phyloP scores from a whole-genome alignment of 53 echinoderm and acorn worm species.

The Crossaster papposus region DNA sequence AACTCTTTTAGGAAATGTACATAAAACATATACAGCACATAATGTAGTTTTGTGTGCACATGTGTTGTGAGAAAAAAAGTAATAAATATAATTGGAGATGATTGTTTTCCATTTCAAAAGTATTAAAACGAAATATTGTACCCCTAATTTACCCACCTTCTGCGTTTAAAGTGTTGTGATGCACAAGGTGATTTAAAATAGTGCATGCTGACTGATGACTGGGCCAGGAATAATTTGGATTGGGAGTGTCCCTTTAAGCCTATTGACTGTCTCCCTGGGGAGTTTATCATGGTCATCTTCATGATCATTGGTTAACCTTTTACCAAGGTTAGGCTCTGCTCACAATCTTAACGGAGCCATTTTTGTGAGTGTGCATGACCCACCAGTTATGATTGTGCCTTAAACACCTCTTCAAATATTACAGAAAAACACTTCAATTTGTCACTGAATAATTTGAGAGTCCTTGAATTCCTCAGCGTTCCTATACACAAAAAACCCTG shows the following conservation, averaged over 20 bases:
- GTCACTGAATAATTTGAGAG: neutral
- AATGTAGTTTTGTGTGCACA: too few species aligned
- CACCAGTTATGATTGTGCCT: too few species aligned
- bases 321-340: neutral
- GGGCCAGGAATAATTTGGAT: neutral
- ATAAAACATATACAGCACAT: too few species aligned
- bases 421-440: neutral
- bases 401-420: neutral
- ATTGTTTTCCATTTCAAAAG: neutral
- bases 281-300: slow-evolving; percentile 1
- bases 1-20: too few species aligned
- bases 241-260: neutral
- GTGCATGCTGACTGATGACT: too few species aligned
- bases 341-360: neutral
- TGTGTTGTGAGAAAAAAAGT: too few species aligned
- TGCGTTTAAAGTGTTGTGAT: too few species aligned
- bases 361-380: too few species aligned
- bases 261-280: slow-evolving; percentile 19
- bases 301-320: neutral
- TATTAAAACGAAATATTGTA: neutral
- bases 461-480: neutral
- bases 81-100: neutral
- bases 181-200: too few species aligned
- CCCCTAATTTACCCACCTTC: neutral
- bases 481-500: neutral